These are phyloP conservation scores for Orthonevra nobilis DNA, from an alignment of 2,888 invertebrate species.

Conservation along the genomic window DNA sequence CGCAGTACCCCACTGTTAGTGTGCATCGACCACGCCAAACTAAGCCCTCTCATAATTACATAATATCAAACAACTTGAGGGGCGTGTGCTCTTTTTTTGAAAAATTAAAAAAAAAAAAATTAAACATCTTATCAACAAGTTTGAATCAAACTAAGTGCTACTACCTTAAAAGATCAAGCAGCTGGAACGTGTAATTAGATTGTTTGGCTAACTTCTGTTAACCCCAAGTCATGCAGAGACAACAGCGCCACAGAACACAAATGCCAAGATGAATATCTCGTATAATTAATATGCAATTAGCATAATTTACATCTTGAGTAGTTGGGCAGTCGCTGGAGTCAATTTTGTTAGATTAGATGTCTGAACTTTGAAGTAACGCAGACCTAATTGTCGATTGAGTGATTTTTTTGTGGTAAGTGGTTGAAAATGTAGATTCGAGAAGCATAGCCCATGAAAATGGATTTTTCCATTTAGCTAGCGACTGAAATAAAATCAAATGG, in stretches of 20 bases:
- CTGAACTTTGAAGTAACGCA: too few relatives aligned
- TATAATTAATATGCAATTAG: conserved; percentile 68
- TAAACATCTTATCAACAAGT: conserved; percentile 35
- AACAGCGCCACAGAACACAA: conserved; percentile 31
- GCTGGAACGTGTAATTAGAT: conserved; percentile 62
- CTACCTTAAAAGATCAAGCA: conserved; percentile 52
- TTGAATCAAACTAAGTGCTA: conserved; percentile 22
- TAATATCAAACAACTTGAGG: not conserved
- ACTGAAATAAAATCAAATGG: too few relatives aligned
- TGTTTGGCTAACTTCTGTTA: conserved; percentile 46
- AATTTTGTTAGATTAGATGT: too few relatives aligned
- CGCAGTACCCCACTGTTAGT: not conserved
- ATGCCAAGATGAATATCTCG: conserved; percentile 59
- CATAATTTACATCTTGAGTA: conserved; percentile 50
- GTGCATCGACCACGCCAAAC: conserved; percentile 8
- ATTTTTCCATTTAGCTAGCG: too few relatives aligned
- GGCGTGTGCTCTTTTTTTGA: not conserved
- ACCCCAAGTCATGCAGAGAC: conserved; percentile 5
- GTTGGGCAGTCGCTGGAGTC: too few relatives aligned
- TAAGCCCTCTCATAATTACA: conserved; percentile 30
- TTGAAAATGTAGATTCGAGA: too few relatives aligned
- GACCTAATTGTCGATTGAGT: too few relatives aligned
- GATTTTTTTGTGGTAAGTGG: too few relatives aligned
- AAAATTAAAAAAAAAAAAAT: too few relatives aligned
- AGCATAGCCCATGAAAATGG: too few relatives aligned